These are phyloP conservation scores for Eudyptes chrysolophus DNA, from an alignment of 2,113 vertebrate genomes.

Conservation along the genomic window DNA sequence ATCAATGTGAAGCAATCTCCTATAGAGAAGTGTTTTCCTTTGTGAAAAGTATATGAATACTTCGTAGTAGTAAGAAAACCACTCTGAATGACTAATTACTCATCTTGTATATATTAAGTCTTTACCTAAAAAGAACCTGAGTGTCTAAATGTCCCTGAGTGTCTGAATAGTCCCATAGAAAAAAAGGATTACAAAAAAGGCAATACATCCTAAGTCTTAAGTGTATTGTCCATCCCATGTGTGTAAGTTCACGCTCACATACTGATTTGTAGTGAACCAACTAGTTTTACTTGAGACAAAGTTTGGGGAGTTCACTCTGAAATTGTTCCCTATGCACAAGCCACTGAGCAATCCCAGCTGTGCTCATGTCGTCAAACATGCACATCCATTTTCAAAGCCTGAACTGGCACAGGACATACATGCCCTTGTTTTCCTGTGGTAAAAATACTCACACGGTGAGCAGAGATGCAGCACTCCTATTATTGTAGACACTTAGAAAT, in stretches of 20 bases:
- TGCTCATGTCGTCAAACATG: neutral
- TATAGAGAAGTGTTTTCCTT: neutral
- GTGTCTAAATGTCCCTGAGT: neutral
- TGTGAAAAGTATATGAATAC: neutral
- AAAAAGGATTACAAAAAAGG: neutral
- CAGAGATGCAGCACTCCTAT: neutral
- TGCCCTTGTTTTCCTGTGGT: accelerated
- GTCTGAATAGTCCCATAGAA: neutral
- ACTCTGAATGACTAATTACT: neutral
- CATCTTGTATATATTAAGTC: neutral
- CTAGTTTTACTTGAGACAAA: neutral
- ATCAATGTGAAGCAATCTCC: neutral
- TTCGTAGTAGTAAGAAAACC: neutral
- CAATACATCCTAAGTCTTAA: neutral
- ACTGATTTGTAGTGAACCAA: neutral
- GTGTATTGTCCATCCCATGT: neutral
- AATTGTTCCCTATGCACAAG: neutral
- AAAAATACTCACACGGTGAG: neutral
- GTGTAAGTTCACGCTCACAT: neutral
- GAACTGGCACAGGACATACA: neutral
- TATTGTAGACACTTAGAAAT: neutral
- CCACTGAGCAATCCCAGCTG: neutral
- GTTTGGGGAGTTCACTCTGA: neutral
- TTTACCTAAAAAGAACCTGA: neutral
- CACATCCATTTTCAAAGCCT: neutral